Evolutionary conservation across 2,888 invertebrate species (phyloP).

Genomic region (Osmoderma eremita): DNA sequence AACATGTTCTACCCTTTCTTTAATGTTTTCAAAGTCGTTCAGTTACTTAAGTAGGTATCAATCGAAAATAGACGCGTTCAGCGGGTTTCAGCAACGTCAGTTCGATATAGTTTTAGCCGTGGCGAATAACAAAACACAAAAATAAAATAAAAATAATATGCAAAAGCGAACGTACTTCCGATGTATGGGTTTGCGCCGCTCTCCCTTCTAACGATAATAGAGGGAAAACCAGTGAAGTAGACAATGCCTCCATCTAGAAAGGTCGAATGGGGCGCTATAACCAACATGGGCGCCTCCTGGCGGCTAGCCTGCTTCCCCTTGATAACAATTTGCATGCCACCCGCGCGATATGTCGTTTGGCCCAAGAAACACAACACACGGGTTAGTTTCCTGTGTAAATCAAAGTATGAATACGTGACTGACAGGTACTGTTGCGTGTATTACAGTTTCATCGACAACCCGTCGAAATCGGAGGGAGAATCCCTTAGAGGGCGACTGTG

Average conservation of each 20-base stretch:
- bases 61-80: no score
- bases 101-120: no score
- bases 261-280: constrained; percentile 89
- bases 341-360: constrained; percentile 77
- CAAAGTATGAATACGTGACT: constrained; percentile 3
- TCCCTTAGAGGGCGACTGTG: no score
- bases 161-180: constrained; percentile 77
- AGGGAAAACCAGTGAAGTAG: constrained; percentile 83
- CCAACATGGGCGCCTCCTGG: constrained; percentile 85
- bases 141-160: constrained; percentile 42
- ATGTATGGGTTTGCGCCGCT: constrained; percentile 83
- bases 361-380: constrained; percentile 74
- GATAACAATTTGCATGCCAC: constrained; percentile 80
- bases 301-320: constrained; percentile 80
- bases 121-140: background rate
- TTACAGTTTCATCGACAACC: no score
- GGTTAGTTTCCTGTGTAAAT: constrained; percentile 50
- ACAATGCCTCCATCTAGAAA: constrained; percentile 89
- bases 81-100: no score
- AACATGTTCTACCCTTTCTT: no score
- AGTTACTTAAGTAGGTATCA: no score
- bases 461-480: no score
- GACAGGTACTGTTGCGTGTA: no score
- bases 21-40: no score
- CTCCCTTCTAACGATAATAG: constrained; percentile 84